A percentile compares a stretch with the other conserved stretches of the same genome.
Conservation (phyloP, 1,140 invertebrate genomes). For the Campodea augens region DNA sequence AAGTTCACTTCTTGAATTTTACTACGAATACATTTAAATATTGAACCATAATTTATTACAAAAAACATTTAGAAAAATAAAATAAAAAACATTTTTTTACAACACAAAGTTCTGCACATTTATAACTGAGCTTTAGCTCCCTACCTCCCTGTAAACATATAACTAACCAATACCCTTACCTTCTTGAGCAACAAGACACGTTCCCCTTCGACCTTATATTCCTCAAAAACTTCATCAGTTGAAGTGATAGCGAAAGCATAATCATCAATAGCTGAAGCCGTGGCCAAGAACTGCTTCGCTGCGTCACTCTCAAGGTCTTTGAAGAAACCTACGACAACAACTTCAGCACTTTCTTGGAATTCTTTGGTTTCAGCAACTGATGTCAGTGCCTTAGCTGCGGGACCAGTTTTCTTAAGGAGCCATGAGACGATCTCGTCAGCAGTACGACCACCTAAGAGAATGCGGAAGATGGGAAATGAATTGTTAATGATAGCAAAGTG, state of each 20-base stretch:
- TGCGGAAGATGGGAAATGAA: background rate
- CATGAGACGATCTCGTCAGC: slow-evolving; percentile 83
- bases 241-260: slow-evolving; percentile 70
- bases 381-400: slow-evolving; percentile 54
- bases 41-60: too few relatives aligned
- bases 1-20: too few relatives aligned
- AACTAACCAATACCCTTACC: too few relatives aligned
- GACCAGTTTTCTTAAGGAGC: slow-evolving; percentile 93
- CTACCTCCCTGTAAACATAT: too few relatives aligned
- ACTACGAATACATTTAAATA: too few relatives aligned
- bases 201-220: slow-evolving; percentile 50
- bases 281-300: slow-evolving; percentile 66
- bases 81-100: too few relatives aligned
- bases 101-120: too few relatives aligned
- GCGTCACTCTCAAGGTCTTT: slow-evolving; percentile 53
- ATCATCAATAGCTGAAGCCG: slow-evolving; percentile 65
- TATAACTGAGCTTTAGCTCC: too few relatives aligned
- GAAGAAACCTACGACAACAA: slow-evolving; percentile 87
- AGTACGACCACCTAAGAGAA: slow-evolving; percentile 58
- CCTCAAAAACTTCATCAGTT: slow-evolving; percentile 49
- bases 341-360: slow-evolving; percentile 58
- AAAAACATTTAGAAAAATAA: too few relatives aligned
- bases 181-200: slow-evolving; percentile 77
- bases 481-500: background rate
- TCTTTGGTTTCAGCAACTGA: slow-evolving; percentile 64